Evolutionary conservation across 2,888 invertebrate genomes (phyloP).

Genomic region (Molorchus minor): DNA sequence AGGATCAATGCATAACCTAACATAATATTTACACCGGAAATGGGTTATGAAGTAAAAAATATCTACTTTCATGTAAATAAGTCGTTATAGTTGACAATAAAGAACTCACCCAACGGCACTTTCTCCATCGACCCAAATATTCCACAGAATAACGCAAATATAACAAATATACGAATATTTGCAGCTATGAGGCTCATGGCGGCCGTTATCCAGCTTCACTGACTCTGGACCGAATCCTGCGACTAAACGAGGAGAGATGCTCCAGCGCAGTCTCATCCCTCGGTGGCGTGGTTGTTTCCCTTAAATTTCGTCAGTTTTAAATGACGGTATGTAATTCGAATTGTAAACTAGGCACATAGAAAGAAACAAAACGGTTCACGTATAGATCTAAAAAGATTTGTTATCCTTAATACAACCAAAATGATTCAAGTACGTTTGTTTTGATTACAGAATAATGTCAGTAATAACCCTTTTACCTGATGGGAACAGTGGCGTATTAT

Average conservation of each 20-base stretch:
- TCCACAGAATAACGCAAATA: slow-evolving; percentile 50
- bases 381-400: too few relatives aligned
- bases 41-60: not conserved
- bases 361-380: too few relatives aligned
- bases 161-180: slow-evolving; percentile 49
- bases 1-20: not conserved
- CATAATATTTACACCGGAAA: not conserved
- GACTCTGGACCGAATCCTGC: slow-evolving; percentile 54
- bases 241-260: slow-evolving; percentile 57
- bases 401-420: too few relatives aligned
- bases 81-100: not conserved
- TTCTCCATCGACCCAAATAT: slow-evolving; percentile 56
- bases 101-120: slow-evolving; percentile 58
- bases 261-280: slow-evolving; percentile 52
- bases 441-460: too few relatives aligned
- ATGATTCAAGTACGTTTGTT: too few relatives aligned
- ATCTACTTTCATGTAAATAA: not conserved
- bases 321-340: too few relatives aligned
- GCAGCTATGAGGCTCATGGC: slow-evolving; percentile 55
- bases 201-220: slow-evolving; percentile 56
- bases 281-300: too few relatives aligned
- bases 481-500: too few relatives aligned
- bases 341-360: too few relatives aligned
- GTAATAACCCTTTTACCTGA: too few relatives aligned
- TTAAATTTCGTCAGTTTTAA: too few relatives aligned